Conservation (phyloP, 2,113 vertebrate species). For the Callithrix jacchus region DNA sequence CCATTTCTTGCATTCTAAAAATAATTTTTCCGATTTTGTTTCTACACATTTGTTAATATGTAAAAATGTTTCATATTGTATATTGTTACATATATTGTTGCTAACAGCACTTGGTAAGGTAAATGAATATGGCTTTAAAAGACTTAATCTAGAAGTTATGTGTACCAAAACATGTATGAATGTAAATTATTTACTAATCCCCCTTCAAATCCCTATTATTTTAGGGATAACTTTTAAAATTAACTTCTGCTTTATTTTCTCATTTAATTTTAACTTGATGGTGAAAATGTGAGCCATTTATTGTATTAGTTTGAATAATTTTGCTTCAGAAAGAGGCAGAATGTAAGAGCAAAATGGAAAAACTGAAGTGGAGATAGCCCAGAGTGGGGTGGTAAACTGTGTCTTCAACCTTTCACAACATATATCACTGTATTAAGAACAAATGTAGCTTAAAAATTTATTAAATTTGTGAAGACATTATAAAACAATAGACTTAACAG, state of each 20-base stretch:
- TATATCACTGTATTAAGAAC: not conserved
- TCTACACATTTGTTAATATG: not conserved
- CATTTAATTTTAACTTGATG: not conserved
- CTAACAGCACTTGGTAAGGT: not conserved
- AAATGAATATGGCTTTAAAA: not conserved
- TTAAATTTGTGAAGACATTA: not conserved
- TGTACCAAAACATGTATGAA: not conserved
- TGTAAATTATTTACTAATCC: not conserved
- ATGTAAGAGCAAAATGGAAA: not conserved
- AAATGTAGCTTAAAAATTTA: not conserved
- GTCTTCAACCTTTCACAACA: not conserved
- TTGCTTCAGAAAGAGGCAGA: not conserved
- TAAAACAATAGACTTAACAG: not conserved
- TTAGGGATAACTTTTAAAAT: not conserved
- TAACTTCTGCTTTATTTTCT: not conserved
- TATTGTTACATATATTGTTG: not conserved
- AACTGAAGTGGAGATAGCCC: not conserved
- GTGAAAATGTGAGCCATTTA: not conserved
- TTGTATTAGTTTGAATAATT: not conserved
- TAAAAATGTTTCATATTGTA: not conserved
- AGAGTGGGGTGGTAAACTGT: not conserved
- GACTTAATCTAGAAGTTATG: not conserved
- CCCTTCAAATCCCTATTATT: not conserved
- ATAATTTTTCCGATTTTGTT: not conserved
- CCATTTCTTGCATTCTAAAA: not conserved